Percentiles rank a stretch among this genome's conserved stretches.
Conservation (phyloP, 35 echinoderm and acorn worm species). For the Diadema setosum region DNA sequence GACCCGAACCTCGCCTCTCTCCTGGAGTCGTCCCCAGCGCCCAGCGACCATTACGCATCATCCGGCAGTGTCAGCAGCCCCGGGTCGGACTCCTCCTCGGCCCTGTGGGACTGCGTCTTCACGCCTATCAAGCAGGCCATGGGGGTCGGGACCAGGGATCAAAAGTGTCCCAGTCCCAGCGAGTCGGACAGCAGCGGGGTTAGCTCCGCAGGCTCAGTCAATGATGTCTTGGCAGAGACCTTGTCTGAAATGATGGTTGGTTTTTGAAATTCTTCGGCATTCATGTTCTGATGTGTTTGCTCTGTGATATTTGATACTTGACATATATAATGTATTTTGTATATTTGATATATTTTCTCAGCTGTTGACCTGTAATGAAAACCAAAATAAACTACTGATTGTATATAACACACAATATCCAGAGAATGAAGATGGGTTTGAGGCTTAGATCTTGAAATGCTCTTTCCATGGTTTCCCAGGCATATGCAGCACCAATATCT, state of each 20-base stretch:
- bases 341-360: no score
- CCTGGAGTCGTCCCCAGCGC: not conserved
- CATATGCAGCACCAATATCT: no score
- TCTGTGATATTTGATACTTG: no score
- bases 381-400: no score
- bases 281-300: no score
- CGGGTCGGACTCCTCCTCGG: conserved; percentile 46
- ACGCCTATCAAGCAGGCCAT: conserved; percentile 43
- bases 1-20: not conserved
- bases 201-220: conserved; percentile 76
- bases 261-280: no score
- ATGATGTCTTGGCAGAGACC: conserved; percentile 55
- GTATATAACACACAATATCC: no score
- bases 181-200: conserved; percentile 92
- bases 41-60: not conserved
- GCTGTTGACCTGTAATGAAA: no score
- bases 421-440: no score
- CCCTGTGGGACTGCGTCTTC: conserved; percentile 80
- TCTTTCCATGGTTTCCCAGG: no score
- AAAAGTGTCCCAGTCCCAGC: conserved; percentile 75
- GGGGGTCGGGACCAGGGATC: not conserved
- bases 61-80: conserved; percentile 31
- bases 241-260: conserved; percentile 55
- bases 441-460: no score
- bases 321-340: no score